Evolutionary conservation across 2,888 invertebrate species (phyloP), one percentile per base, ranked within the genome.

Genomic region (Ennomos fuscantarius): DNA sequence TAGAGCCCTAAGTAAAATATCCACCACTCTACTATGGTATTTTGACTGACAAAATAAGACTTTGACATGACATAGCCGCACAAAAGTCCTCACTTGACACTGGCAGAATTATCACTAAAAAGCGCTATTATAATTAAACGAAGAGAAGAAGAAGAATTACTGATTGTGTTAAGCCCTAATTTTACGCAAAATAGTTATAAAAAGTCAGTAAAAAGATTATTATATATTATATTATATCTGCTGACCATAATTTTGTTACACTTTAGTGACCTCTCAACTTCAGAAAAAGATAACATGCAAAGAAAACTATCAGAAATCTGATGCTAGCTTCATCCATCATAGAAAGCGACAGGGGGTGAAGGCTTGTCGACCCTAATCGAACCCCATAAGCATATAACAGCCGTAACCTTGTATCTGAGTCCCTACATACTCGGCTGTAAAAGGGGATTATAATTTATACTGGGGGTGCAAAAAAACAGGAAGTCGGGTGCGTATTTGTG

Each of bases 301-400:
- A 81, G 75, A 84, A 83, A 87, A 86, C 83, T 85, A 86, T 82
- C 82, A 82, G 73, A 85, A 89, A 88, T 87, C 85, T 84, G 83
- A 84, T 84, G 83, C 83, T 78, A 73, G 81, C 74, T 72, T 73
- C 84, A 90, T 90, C 88, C 83, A 90, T 90, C 89, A 89, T 87
- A 61, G 64, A 67, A 80, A 74, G 76, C 79, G 89, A 89, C 88
- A 87, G 82, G 84, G 65, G 83, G 78, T 75, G 84, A 80, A 84
- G 82, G 83, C 87, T 86, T 85, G 88, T 86, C 89, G 86, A 86
- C 89, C 89, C 88, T 89, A 89, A 89, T 90, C 88, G 87, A 88
- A 88, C 80, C 66, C 74, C 72, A 78, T 78, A 79, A 81, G 81
- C 76, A 80, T 78, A 77, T 69, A 73, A 65, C 70, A 70, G 67